Percentiles rank a stretch among this genome's conserved stretches.
phyloP scores from a whole-genome alignment of 2,797 vertebrate genomes.

The Microctenopoma steveboyesi region DNA sequence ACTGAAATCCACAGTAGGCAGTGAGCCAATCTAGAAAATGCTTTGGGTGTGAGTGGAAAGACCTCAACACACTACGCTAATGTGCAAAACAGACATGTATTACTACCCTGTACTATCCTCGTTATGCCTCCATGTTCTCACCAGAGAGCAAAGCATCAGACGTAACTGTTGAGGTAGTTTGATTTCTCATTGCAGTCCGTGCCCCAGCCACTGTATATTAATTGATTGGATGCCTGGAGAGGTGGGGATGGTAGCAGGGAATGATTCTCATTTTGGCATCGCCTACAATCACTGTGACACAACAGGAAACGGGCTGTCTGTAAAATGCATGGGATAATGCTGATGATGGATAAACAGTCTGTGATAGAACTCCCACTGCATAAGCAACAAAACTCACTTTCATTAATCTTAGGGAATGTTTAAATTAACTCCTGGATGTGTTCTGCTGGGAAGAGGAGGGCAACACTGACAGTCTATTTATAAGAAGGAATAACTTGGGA shows the following conservation, averaged over 20 bases:
- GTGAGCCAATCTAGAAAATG: constrained; percentile 34
- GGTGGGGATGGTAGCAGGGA: constrained; percentile 44
- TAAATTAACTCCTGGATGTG: constrained; percentile 82
- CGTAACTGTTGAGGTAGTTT: constrained; percentile 31
- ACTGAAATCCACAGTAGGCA: constrained; percentile 8
- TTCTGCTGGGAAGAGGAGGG: constrained; percentile 66
- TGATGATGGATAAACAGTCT: constrained; percentile 66
- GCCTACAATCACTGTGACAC: constrained; percentile 59
- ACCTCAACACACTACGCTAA: constrained; percentile 15
- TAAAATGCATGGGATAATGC: constrained; percentile 63
- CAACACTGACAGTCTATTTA: constrained; percentile 80
- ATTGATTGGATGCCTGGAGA: constrained; percentile 49
- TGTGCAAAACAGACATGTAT: constrained; percentile 6
- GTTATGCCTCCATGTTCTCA: constrained; percentile 7
- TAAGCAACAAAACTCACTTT: constrained; percentile 77
- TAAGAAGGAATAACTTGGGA: constrained; percentile 81
- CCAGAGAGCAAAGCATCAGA: constrained; percentile 18
- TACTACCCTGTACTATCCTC: background rate
- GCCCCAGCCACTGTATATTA: constrained; percentile 47
- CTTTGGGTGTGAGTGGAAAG: constrained; percentile 1
- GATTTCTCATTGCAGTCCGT: constrained; percentile 31
- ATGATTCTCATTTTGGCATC: constrained; percentile 44
- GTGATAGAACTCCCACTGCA: constrained; percentile 69
- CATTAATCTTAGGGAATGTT: constrained; percentile 86
- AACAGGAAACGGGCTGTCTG: constrained; percentile 68